Evolutionary conservation across 2,888 invertebrate genomes (phyloP), one percentile per base, ranked within the genome.

Genomic region (Tridacna crocea): DNA sequence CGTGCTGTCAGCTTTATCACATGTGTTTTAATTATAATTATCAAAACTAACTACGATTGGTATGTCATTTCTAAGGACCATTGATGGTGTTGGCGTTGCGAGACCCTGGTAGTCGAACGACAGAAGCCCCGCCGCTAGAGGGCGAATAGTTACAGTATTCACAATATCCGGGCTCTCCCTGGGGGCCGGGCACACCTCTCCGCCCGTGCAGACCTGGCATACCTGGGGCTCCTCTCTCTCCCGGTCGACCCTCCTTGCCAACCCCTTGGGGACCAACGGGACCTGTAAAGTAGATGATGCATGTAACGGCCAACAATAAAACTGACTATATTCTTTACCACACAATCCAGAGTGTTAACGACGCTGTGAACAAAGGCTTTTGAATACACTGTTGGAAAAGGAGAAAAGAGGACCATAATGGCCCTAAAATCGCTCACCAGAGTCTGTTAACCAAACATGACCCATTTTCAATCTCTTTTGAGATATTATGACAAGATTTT

Each of bases 231-330:
- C 92, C 93, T 58, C 97, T 95, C 83, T 96, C 96, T 0, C 98
- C 98, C 60, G 96, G 95, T 92, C 97, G 95, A n/a, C 98, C 98
- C 24, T 96, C 95, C 46, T 96, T 94, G 11, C 96, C 96, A 79
- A 96, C 96, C 51, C 96, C 96, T 78, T 96, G 96, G 60, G 96
- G 95, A 4, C 98, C 98, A 13, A 95, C 95, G 88, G 90, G 94
- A 96, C 92, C 92, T 92, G 81, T n/a, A 82, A 68, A 27, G 27
- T n/a, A 68, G 6, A 48, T 51, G 55, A 36, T 4, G 36, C 36
- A 36, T 36, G 36, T 36, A 8, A 2, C 2, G 36, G 36, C 8
- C 36, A 36, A 36, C 8, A 4, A 36, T 36, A 8, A 36, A 36
- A 36, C n/a, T n/a, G n/a, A n/a, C n/a, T n/a, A n/a, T n/a, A n/a